phyloP scores from a whole-genome alignment of 2,888 invertebrate genomes.

The Andrena camellia region DNA sequence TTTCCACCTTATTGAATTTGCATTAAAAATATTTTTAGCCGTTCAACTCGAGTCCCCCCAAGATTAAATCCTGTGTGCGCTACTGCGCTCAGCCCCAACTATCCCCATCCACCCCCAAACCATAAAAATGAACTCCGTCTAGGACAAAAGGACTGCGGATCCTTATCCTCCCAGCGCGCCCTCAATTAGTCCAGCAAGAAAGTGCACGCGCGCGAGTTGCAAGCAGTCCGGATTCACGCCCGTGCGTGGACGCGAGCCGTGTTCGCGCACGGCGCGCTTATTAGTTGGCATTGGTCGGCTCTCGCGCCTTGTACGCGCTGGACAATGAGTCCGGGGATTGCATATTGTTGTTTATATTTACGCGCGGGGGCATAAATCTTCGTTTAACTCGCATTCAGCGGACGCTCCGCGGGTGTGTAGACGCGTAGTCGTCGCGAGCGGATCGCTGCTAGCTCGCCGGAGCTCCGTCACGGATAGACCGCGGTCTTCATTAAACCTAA shows the following conservation, averaged over 20 bases:
- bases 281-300: constrained; percentile 78
- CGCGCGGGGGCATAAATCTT: constrained; percentile 84
- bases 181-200: constrained; percentile 46
- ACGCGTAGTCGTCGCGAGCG: constrained; percentile 16
- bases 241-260: constrained; percentile 42
- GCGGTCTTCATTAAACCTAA: constrained; percentile 83
- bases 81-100: no score
- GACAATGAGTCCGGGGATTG: constrained; percentile 83
- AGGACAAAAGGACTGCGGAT: not conserved
- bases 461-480: constrained; percentile 83
- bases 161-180: not conserved
- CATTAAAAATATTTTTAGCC: no score
- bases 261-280: constrained; percentile 70
- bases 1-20: no score
- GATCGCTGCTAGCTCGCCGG: constrained; percentile 31
- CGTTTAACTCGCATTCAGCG: constrained; percentile 84
- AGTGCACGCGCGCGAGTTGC: not conserved
- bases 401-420: constrained; percentile 42
- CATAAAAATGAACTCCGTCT: not conserved
- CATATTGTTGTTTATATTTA: constrained; percentile 85
- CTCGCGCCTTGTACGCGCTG: constrained; percentile 68
- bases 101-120: not conserved
- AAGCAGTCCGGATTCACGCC: not conserved
- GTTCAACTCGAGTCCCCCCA: no score
- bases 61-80: no score